Evolutionary conservation across 2,888 invertebrate genomes (phyloP).

Genomic region (Pterobdella sp.): DNA sequence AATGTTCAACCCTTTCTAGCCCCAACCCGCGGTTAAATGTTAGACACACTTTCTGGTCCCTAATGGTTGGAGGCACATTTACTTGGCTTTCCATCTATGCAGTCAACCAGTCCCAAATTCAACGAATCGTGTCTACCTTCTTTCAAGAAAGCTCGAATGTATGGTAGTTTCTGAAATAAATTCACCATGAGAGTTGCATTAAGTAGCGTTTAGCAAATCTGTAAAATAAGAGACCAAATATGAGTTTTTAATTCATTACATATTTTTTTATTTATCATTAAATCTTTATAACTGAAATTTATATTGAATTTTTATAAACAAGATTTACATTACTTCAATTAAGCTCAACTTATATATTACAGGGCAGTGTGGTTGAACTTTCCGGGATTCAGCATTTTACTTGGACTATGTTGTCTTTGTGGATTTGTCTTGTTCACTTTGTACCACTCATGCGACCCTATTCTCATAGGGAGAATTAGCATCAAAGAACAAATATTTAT

Average conservation of each 20-base stretch:
- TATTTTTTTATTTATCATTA: too few species aligned
- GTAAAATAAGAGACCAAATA: too few species aligned
- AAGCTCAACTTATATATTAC: too few species aligned
- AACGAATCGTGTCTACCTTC: constrained; percentile 77
- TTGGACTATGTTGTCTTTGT: background rate
- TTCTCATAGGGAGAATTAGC: background rate
- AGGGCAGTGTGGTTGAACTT: background rate
- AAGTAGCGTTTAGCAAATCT: too few species aligned
- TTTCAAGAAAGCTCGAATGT: constrained; percentile 61
- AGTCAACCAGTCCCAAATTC: constrained; percentile 84
- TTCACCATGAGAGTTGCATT: too few species aligned
- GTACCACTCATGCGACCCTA: background rate
- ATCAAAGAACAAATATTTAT: background rate
- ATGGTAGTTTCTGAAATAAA: too few species aligned
- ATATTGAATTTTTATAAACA: too few species aligned
- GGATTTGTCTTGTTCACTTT: background rate
- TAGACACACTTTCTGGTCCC: constrained; percentile 78
- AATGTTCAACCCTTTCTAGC: too few species aligned
- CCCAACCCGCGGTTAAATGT: constrained; percentile 70
- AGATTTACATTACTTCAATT: too few species aligned
- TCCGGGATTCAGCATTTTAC: background rate
- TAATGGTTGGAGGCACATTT: constrained; percentile 77
- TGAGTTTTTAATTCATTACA: too few species aligned
- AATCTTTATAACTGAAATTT: too few species aligned
- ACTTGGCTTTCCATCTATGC: constrained; percentile 87